Evolutionary conservation across 35 echinoderm and acorn worm species (phyloP), one percentile per base, ranked within the genome.

Genomic region (Hemicentrotus pulcherrimus): DNA sequence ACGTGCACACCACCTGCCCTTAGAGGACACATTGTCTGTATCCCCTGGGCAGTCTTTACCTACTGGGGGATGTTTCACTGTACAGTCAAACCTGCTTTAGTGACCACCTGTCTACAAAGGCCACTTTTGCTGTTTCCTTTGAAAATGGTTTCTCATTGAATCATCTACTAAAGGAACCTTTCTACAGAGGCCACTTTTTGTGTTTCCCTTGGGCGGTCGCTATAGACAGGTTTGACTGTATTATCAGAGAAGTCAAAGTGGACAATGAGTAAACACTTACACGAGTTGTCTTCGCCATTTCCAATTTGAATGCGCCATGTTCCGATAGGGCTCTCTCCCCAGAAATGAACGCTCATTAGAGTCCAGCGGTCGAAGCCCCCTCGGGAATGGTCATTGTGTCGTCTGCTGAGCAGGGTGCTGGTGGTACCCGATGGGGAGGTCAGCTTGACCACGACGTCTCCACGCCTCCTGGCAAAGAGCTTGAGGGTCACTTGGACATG

Each of bases 341-440:
- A 99, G 92, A 96, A 98, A 41, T 99, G 98, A 58, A 96, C 96
- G 41, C 96, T 98, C 97, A 98, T 98, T 48, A 99, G 97, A 9
- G 95, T 46, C 98, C 98, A 99, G 35, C 94, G 46, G 6, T 59
- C 32, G 86, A 99, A 98, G 28, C 95, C 94, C 24, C 94, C 95
- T 60, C 95, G 47, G 9, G 46, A 41, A 30, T 31, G 24, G 78
- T 97, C 95, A 28, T 58, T 61, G 1, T 32, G 18, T 22, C 98
- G 94, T 8, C 19, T 35, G 55, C 78, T 93, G 61, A 99, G 78
- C 28, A 99, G 70, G 11, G 61, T 97, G 31, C 97, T 97, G 85
- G 92, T 47, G 14, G 98, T 99, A 9, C 97, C 96, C 5, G 47
- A 32, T 1, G 98, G 98, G 35, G 98, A 99, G n/a, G 96, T 96